Conservation (phyloP, 2,113 vertebrate genomes). For the Todiramphus chloris region DNA sequence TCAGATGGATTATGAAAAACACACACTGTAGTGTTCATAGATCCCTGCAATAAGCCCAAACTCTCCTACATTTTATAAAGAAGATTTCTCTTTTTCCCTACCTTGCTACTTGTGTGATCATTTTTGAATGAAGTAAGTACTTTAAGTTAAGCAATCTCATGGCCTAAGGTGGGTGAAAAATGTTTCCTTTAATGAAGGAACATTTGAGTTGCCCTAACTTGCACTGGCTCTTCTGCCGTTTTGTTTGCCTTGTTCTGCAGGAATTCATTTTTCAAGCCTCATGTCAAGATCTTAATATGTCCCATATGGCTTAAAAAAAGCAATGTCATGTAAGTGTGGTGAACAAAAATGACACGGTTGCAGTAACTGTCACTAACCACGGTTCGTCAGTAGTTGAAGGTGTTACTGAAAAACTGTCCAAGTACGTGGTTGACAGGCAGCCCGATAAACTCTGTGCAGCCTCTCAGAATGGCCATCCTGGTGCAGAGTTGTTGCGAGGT, state of each 20-base stretch:
- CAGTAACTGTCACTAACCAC: conserved; percentile 22
- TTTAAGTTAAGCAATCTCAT: background rate
- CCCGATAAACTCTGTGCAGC: background rate
- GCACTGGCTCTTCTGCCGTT: background rate
- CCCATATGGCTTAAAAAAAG: background rate
- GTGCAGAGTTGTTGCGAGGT: background rate
- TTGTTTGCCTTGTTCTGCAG: background rate
- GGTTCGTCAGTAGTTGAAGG: background rate
- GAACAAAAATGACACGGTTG: background rate
- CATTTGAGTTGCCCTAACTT: background rate
- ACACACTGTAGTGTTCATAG: background rate
- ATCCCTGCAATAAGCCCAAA: background rate
- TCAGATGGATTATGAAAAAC: background rate
- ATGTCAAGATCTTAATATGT: background rate
- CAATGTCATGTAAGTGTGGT: background rate
- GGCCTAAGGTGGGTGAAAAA: background rate
- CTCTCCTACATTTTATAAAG: background rate
- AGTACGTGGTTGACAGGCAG: background rate
- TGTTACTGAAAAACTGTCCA: background rate
- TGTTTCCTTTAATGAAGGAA: background rate
- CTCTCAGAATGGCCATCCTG: background rate
- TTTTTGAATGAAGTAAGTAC: background rate
- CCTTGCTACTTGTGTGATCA: background rate
- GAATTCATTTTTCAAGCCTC: background rate
- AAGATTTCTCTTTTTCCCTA: background rate